phyloP scores from a whole-genome alignment of 2,797 vertebrate species.

The Adelosebastes latens region DNA sequence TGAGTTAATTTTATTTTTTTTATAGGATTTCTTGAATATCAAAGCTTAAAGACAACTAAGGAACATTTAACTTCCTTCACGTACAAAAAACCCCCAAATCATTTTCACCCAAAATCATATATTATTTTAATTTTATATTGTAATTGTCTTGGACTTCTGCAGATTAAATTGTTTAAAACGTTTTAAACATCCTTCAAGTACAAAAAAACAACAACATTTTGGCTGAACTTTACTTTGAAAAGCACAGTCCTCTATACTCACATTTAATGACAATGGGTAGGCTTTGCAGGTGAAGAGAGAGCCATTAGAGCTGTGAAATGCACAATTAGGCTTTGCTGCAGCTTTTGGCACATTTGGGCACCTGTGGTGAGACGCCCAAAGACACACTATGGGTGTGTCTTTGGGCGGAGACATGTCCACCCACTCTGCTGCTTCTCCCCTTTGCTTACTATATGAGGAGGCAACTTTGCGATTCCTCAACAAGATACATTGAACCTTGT shows the following conservation, averaged over 20 bases:
- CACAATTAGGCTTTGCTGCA: constrained; percentile 36
- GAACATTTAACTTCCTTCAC: background rate
- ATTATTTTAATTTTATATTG: too few relatives aligned
- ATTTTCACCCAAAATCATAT: too few relatives aligned
- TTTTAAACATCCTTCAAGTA: background rate
- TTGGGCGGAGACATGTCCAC: constrained; percentile 64
- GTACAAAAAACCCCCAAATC: accelerated
- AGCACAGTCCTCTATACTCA: background rate
- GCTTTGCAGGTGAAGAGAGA: background rate
- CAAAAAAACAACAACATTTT: background rate
- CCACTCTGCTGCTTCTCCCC: constrained; percentile 47
- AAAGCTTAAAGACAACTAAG: background rate
- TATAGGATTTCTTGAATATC: too few relatives aligned
- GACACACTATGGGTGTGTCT: constrained; percentile 66
- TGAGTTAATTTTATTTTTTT: too few relatives aligned
- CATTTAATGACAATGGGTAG: background rate
- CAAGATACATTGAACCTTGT: background rate
- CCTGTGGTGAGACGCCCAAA: constrained; percentile 59
- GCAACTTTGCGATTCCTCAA: constrained; percentile 16
- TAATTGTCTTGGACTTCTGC: too few relatives aligned
- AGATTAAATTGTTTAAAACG: too few relatives aligned
- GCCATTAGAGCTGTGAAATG: constrained; percentile 44
- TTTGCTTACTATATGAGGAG: constrained; percentile 73
- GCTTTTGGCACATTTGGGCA: constrained; percentile 58
- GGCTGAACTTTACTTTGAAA: background rate